These are phyloP conservation scores for Byasa hedistus DNA, from an alignment of 2,888 invertebrate genomes.

Conservation along the genomic window DNA sequence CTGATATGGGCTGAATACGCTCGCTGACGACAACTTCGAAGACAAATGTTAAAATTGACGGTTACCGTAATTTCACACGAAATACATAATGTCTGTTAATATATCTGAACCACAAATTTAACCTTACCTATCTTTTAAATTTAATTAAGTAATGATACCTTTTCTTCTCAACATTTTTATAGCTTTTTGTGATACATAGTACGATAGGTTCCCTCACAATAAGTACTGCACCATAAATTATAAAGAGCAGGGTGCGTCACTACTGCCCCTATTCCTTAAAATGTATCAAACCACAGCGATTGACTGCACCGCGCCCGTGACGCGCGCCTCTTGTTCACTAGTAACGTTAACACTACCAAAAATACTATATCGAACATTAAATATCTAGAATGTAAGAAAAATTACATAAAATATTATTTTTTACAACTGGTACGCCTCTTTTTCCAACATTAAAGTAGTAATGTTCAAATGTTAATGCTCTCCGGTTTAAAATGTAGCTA, in stretches of 20 bases:
- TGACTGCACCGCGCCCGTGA: constrained; percentile 67
- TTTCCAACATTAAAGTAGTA: too few species aligned
- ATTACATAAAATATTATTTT: background rate
- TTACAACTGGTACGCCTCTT: background rate
- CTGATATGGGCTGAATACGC: too few species aligned
- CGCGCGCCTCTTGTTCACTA: constrained; percentile 47
- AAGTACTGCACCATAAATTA: constrained; percentile 63
- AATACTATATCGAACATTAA: constrained; percentile 26
- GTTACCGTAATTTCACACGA: too few species aligned
- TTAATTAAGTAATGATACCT: background rate
- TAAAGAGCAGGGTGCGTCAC: constrained; percentile 62
- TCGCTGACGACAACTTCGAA: too few species aligned
- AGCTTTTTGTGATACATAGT: constrained; percentile 50
- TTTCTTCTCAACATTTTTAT: constrained; percentile 22
- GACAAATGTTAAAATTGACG: too few species aligned
- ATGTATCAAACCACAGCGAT: constrained; percentile 72
- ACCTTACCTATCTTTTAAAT: background rate
- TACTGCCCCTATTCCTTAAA: constrained; percentile 59
- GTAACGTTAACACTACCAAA: constrained; percentile 31
- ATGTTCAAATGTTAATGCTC: too few species aligned
- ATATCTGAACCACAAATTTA: too few species aligned
- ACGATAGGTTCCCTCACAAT: constrained; percentile 53
- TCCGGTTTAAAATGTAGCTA: too few species aligned
- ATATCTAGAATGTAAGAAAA: background rate
- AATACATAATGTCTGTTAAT: too few species aligned